Conservation (phyloP, 2,113 vertebrate species). For the Panthera tigris region DNA sequence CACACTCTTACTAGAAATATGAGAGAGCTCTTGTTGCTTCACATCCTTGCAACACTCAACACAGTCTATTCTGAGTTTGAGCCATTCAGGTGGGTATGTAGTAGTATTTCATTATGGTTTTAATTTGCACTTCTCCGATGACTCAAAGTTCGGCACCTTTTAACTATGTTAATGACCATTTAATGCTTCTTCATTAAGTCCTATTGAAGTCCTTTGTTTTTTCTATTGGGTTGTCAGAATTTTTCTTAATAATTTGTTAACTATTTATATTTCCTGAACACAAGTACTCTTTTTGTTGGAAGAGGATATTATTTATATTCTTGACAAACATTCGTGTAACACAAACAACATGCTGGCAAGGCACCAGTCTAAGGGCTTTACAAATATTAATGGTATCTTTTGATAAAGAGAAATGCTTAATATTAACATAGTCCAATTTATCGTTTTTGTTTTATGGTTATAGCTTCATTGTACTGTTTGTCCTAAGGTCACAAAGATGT, state of each 20-base stretch:
- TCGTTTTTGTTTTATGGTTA: not conserved
- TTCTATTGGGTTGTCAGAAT: not conserved
- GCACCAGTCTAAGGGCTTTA: not conserved
- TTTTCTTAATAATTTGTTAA: not conserved
- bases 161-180: not conserved
- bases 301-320: not conserved
- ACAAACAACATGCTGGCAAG: not conserved
- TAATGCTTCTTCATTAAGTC: not conserved
- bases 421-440: not conserved
- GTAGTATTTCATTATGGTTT: not conserved
- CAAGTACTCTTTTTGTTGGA: not conserved
- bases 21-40: not conserved
- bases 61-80: not conserved
- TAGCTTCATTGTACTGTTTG: not conserved
- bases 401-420: not conserved
- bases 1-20: not conserved
- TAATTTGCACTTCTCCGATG: not conserved
- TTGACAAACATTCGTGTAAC: not conserved
- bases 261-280: not conserved
- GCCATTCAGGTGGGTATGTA: not conserved
- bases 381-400: not conserved
- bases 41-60: not conserved
- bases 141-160: not conserved
- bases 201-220: not conserved
- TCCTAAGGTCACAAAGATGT: slow-evolving; percentile 17